phyloP scores from a whole-genome alignment of 2,113 vertebrate species.

The Dicentrarchus labrax region DNA sequence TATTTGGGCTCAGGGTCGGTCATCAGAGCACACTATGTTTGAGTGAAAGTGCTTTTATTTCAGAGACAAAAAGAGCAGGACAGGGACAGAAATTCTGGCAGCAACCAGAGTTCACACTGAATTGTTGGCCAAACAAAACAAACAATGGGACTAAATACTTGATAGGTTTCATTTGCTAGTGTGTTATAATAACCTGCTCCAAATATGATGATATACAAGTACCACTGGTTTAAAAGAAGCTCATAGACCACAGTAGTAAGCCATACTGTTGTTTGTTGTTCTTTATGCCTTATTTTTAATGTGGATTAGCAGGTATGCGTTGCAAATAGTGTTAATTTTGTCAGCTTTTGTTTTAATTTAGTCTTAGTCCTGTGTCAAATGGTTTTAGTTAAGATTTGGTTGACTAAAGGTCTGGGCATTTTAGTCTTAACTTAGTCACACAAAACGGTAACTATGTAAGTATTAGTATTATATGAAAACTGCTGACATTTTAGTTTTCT shows the following conservation, averaged over 20 bases:
- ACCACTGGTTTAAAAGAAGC: not conserved
- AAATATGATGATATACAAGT: constrained; percentile 1
- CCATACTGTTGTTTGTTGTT: not conserved
- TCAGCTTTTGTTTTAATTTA: no score
- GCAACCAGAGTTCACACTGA: not conserved
- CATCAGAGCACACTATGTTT: constrained; percentile 1
- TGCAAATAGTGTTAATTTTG: not conserved
- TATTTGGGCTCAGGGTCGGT: not conserved
- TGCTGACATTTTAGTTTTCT: no score
- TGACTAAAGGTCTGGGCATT: no score
- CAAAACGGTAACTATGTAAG: no score
- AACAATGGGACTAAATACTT: not conserved
- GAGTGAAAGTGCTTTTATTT: constrained; percentile 28
- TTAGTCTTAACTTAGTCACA: no score
- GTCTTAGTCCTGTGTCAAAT: no score
- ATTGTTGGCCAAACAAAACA: constrained; percentile 35
- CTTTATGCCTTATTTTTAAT: not conserved
- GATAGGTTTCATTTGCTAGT: not conserved
- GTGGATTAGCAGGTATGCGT: not conserved
- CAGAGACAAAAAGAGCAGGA: constrained; percentile 22
- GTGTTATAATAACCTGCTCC: constrained; percentile 6
- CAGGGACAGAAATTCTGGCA: constrained; percentile 20
- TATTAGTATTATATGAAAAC: no score
- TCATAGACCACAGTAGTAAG: not conserved
- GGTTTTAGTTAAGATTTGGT: no score